Base-by-base conservation (phyloP, 2,888 invertebrate species). In the Luperina nickerlii region DNA sequence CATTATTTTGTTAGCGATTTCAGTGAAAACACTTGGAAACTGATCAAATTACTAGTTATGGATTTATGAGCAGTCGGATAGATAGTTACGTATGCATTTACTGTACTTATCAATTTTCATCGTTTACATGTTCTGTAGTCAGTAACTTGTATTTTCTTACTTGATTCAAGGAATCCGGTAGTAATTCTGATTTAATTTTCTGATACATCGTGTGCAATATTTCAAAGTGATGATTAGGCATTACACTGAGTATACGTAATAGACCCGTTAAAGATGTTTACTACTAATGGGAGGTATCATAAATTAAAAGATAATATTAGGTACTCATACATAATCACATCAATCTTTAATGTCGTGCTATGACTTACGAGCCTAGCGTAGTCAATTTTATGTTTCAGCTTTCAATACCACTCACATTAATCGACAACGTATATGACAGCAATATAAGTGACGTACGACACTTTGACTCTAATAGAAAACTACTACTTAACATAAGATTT, bases 1-100 rank as follows among this genome's bases (percentile, higher is more conserved):
- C 93, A 94, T 95, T 95, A 95, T 94, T 95, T 92, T 94, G 95
- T 95, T 95, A 93, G 93, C 91, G 92, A 94, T 94, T 95, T 94
- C 92, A 95, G 94, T 94, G 95, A 95, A 96, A 95, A 95, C 92
- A 92, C 93, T 94, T 94, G 92, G 95, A 95, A 94, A 94, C 92
- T 91, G 91, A 91, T 92, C 90, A 95, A 95, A 96, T 96, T 95
- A 90, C 94, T 86, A 90, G 93, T 93, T 95, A 91, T 89, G 88
- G 91, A 93, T 93, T 93, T 93, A 93, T 91, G 90, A 90, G 89
- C 86, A 88, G 90, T 90, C 83, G 81, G 88, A 91, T 89, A 90
- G 89, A 90, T 91, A 86, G 92, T 92, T 92, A 90, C 89, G 90
- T 91, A 91, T 90, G 88, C 89, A 90, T 87, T 91, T 84, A 87